These are phyloP conservation scores for Lycaon pictus DNA, from an alignment of 2,113 vertebrate genomes.

Conservation along the genomic window DNA sequence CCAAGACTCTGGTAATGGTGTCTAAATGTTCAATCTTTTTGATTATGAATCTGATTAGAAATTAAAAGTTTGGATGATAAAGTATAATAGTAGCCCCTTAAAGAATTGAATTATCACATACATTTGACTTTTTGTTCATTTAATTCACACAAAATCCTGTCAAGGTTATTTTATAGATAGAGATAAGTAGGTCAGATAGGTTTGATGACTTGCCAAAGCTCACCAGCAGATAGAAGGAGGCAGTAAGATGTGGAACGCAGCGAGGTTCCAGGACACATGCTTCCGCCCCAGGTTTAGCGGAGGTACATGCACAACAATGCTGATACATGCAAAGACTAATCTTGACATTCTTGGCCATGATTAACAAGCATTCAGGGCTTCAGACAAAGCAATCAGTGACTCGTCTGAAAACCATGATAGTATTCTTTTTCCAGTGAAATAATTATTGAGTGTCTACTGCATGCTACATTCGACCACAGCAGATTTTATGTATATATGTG, in stretches of 20 bases:
- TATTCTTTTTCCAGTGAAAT: neutral
- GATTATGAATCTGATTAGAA: neutral
- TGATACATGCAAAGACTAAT: neutral
- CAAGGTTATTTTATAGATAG: neutral
- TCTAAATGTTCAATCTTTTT: neutral
- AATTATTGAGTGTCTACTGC: neutral
- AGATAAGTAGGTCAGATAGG: neutral
- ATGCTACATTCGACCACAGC: neutral
- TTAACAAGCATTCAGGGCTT: neutral
- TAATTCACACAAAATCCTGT: neutral
- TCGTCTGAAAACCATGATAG: neutral
- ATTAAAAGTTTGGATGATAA: neutral
- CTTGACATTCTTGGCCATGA: neutral
- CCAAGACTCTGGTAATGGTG: neutral
- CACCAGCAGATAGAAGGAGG: neutral
- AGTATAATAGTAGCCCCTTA: neutral
- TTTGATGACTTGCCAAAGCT: neutral
- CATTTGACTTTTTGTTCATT: neutral
- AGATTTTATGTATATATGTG: neutral
- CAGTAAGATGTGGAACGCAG: no score
- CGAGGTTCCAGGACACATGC: no score
- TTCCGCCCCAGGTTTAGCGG: rapidly evolving
- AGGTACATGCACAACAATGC: rapidly evolving
- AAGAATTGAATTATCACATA: neutral
- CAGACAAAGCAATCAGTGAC: neutral